These are phyloP conservation scores for Stichodactyla mertensii DNA, from an alignment of 64 coral and sea anemone genomes.

Conservation along the genomic window DNA sequence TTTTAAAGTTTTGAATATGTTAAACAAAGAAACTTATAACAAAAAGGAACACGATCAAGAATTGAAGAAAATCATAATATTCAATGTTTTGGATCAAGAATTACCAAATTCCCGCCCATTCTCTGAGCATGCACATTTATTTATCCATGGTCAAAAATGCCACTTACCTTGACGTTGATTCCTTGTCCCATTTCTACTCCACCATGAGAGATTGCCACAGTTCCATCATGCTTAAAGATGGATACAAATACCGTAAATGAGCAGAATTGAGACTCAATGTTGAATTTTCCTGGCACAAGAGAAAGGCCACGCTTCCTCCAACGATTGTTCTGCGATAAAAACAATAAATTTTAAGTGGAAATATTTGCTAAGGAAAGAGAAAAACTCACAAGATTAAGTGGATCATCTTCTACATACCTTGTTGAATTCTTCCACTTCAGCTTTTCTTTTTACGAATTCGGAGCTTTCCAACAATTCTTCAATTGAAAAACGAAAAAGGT, in stretches of 20 bases:
- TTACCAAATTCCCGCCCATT: too few relatives aligned
- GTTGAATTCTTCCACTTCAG: conserved; percentile 65
- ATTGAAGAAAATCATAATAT: too few relatives aligned
- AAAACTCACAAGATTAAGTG: too few relatives aligned
- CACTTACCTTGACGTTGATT: conserved; percentile 83
- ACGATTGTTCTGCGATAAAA: conserved; percentile 54
- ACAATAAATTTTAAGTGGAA: not conserved
- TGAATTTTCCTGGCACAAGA: conserved; percentile 55
- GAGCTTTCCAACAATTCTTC: not conserved
- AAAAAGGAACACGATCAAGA: too few relatives aligned
- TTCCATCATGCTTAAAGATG: conserved; percentile 76
- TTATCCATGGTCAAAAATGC: not conserved
- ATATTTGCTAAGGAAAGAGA: too few relatives aligned
- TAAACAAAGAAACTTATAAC: too few relatives aligned
- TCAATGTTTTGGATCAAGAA: too few relatives aligned
- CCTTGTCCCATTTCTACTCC: conserved; percentile 91
- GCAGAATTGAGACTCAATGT: not conserved
- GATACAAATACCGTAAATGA: conserved; percentile 71
- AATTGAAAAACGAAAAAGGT: not conserved
- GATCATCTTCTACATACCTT: conserved; percentile 24
- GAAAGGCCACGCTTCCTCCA: conserved; percentile 91
- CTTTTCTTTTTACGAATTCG: conserved; percentile 68
- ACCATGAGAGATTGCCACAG: conserved; percentile 79
- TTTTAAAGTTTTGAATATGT: too few relatives aligned
- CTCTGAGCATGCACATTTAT: not conserved